These are phyloP conservation scores for Rissa tridactyla DNA, from an alignment of 2,113 vertebrate species.

Conservation along the genomic window DNA sequence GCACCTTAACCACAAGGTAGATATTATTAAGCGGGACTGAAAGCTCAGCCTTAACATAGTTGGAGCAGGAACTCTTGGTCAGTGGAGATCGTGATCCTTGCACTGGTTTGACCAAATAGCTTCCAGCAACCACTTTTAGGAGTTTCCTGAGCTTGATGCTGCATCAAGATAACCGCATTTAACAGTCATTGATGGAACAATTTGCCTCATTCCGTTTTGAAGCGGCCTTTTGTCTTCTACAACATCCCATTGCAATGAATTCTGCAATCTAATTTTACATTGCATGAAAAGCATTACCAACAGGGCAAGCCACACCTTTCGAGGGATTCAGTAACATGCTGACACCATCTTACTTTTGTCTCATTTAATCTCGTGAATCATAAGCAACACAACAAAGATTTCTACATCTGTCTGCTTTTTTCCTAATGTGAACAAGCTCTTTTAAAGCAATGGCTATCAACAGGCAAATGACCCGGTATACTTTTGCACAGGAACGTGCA, in stretches of 20 bases:
- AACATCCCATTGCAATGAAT: slow-evolving; percentile 7
- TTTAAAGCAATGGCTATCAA: not conserved
- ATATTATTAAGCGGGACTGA: not conserved
- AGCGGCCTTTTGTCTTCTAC: not conserved
- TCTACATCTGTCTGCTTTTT: not conserved
- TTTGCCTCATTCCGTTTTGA: slow-evolving; percentile 8
- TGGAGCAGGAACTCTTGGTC: not conserved
- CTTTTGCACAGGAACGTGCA: not conserved
- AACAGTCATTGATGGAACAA: not conserved
- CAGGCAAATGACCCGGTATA: not conserved
- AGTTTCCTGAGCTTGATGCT: not conserved
- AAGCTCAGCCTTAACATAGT: not conserved
- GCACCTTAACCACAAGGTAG: not conserved
- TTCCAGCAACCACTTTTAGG: not conserved
- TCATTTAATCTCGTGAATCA: not conserved
- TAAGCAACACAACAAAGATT: not conserved
- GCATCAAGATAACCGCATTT: not conserved
- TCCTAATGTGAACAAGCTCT: not conserved
- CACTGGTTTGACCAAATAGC: not conserved
- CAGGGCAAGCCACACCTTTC: not conserved
- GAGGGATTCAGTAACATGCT: not conserved
- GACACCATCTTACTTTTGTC: slow-evolving; percentile 2
- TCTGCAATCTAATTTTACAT: not conserved
- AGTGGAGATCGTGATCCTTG: not conserved
- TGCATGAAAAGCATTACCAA: not conserved